Conservation (phyloP, 2,797 vertebrate genomes). For the Geotria australis region DNA sequence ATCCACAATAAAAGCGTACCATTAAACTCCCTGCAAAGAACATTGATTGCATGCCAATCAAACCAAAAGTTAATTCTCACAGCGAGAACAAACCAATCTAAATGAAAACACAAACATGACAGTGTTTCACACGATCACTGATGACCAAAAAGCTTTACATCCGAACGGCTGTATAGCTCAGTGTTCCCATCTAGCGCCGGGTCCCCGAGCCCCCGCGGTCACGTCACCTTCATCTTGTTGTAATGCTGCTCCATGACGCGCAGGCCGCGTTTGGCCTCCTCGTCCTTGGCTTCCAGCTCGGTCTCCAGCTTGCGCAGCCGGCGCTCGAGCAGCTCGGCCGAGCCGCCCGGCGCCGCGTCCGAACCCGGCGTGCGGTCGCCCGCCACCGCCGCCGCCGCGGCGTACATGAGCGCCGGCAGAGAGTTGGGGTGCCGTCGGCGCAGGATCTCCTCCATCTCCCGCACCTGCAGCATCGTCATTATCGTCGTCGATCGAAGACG, state of each 20-base stretch:
- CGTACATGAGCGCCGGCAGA: slow-evolving; percentile 48
- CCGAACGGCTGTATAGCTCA: too few relatives aligned
- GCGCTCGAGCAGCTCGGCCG: slow-evolving; percentile 33
- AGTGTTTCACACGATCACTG: too few relatives aligned
- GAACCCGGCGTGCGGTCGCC: slow-evolving; percentile 12
- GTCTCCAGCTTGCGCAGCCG: slow-evolving; percentile 45
- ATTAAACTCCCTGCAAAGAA: too few relatives aligned
- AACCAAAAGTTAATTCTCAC: too few relatives aligned
- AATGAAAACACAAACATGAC: too few relatives aligned
- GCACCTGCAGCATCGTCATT: slow-evolving; percentile 10
- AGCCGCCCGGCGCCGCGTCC: slow-evolving; percentile 14
- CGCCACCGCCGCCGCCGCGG: slow-evolving; percentile 25
- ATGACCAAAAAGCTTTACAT: too few relatives aligned
- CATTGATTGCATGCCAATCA: too few relatives aligned
- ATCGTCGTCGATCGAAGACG: too few relatives aligned
- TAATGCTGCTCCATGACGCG: slow-evolving; percentile 59
- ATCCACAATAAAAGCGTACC: too few relatives aligned
- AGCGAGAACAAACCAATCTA: too few relatives aligned
- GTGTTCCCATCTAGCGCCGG: too few relatives aligned
- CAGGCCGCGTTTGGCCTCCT: slow-evolving; percentile 52
- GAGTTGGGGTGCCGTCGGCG: slow-evolving; percentile 50
- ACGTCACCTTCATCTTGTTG: slow-evolving; percentile 42
- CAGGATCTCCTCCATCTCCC: slow-evolving; percentile 37
- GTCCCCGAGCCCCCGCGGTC: too few relatives aligned
- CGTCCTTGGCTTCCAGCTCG: slow-evolving; percentile 48